phyloP scores from a whole-genome alignment of 1,140 invertebrate species.

The Galleria mellonella region DNA sequence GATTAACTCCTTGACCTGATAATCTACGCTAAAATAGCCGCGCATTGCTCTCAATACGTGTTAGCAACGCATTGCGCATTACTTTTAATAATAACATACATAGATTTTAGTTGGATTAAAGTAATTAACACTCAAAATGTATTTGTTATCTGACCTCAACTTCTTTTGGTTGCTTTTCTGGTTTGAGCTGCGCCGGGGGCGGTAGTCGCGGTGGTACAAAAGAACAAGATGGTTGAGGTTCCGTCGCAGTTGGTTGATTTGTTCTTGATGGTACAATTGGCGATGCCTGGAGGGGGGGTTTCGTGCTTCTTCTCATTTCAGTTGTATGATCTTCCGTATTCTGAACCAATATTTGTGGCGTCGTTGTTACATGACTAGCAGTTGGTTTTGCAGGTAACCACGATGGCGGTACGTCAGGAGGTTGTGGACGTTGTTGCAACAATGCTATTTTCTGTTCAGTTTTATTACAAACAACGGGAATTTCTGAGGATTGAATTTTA shows the following conservation, averaged over 20 bases:
- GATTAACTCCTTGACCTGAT: constrained; percentile 59
- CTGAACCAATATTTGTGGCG: constrained; percentile 46
- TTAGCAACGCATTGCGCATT: constrained; percentile 36
- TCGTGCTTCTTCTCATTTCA: constrained; percentile 23
- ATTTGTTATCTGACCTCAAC: constrained; percentile 53
- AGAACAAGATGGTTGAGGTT: constrained; percentile 54
- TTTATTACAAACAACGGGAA: too few species aligned
- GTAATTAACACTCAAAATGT: background rate
- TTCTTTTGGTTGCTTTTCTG: constrained; percentile 55
- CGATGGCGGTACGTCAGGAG: constrained; percentile 52
- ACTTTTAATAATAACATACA: constrained; percentile 26
- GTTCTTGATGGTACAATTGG: constrained; percentile 10
- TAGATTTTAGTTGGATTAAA: constrained; percentile 7
- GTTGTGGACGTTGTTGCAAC: constrained; percentile 28
- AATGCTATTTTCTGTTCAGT: background rate
- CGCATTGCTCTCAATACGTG: constrained; percentile 43
- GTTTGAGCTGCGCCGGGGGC: constrained; percentile 41
- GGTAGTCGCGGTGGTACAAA: constrained; percentile 26
- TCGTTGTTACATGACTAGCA: constrained; percentile 12
- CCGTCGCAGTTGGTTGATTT: constrained; percentile 14
- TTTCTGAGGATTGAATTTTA: background rate
- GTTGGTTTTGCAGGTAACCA: constrained; percentile 40
- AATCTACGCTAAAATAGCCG: constrained; percentile 61
- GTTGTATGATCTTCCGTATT: constrained; percentile 30
- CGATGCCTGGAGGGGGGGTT: constrained; percentile 7